These are phyloP conservation scores for Rhaphigaster nebulosa DNA, from an alignment of 2,888 invertebrate species.

Conservation along the genomic window DNA sequence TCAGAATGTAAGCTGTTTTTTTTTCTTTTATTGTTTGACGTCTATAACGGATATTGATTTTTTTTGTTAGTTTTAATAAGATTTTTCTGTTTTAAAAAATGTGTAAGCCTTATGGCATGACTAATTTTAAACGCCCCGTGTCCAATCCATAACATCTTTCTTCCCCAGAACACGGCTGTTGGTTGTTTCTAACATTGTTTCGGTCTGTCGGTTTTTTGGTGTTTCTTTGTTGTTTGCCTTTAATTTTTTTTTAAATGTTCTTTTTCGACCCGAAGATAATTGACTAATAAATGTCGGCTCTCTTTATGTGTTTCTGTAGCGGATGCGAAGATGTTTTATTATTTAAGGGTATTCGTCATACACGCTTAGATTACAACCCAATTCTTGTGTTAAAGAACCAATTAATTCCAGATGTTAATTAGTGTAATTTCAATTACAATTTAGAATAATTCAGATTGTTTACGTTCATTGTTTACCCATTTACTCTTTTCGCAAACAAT, in stretches of 20 bases:
- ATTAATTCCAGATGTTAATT: too few species aligned
- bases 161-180: not conserved
- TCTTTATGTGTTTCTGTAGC: constrained; percentile 23
- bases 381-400: not conserved
- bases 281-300: constrained; percentile 38
- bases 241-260: not conserved
- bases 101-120: not conserved
- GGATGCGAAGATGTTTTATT: not conserved
- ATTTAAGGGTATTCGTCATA: not conserved
- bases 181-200: constrained; percentile 20
- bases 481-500: too few species aligned
- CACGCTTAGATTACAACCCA: not conserved
- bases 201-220: constrained; percentile 18
- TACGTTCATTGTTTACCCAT: too few species aligned
- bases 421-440: too few species aligned
- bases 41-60: too few species aligned
- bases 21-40: too few species aligned
- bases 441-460: too few species aligned
- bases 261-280: constrained; percentile 15
- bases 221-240: constrained; percentile 10
- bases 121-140: constrained; percentile 12
- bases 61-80: not conserved
- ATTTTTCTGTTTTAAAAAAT: not conserved
- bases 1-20: too few species aligned
- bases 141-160: constrained; percentile 8